Base-by-base conservation (phyloP, 2,797 vertebrate species). In the Neoniphon sammara region DNA sequence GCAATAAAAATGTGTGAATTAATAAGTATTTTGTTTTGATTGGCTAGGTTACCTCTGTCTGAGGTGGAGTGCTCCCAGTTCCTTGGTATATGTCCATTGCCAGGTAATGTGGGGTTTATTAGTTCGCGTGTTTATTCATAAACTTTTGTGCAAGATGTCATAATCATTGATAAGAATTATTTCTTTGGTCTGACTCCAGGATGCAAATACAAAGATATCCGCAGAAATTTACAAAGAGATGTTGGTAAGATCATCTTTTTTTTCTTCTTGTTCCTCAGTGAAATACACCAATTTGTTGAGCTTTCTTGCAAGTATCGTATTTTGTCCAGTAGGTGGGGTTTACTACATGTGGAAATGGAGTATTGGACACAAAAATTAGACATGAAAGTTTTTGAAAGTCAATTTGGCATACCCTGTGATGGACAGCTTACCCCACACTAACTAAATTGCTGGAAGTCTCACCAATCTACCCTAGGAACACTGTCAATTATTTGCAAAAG, bases 131-230 rank as follows among this genome's bases (percentile, higher is more conserved):
- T 21, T 53, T n/a, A 30, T 58, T 31, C 66, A 0, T 36, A 2
- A 5, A 0, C 0, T 58, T 60, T 59, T 69, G 18, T 30, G 15
- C 1, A 49, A 15, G 0, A 18, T 0, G 2, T 10, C 0, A 0
- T n/a, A 21, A 50, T 18, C 14, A 39, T n/a, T 75, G 34, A 25
- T n/a, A 9, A 10, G 31, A 27, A 36, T 25, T 42, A 7, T 46
- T 63, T 44, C 6, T 44, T 58, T 77, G 9, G 58, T 91, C 7
- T 83, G 4, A 44, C 12, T 73, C 59, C 47, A 97, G 96, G 97
- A 69, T 98, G 97, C 90, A 95, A 89, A 88, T 98, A 94, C 93
- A 97, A 97, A 92, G 94, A 95, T 66, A 66, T 95, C 64, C 95
- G 95, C 87, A 94, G 97, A 91, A 96, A 94, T 85, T 89, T 97